These are phyloP conservation scores for Drosophila takahashii DNA, from an alignment of 1,140 invertebrate species.

Conservation along the genomic window DNA sequence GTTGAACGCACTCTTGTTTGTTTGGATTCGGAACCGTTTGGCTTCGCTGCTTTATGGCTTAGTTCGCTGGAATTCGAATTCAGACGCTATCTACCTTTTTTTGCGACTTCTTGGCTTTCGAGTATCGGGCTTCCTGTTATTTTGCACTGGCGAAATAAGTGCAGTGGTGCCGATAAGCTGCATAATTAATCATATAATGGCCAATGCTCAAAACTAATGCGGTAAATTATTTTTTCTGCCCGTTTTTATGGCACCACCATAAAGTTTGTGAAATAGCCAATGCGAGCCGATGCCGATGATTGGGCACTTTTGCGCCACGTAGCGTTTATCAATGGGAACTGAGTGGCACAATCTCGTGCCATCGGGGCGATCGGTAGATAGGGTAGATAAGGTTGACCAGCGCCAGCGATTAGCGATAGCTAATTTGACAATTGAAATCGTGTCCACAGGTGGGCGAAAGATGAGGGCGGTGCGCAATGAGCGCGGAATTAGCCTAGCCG, in stretches of 20 bases:
- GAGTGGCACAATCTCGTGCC: constrained; percentile 34
- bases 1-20: constrained; percentile 56
- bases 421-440: constrained; percentile 59
- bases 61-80: constrained; percentile 40
- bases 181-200: constrained; percentile 54
- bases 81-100: constrained; percentile 20
- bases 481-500: constrained; percentile 43
- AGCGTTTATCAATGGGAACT: constrained; percentile 56
- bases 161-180: constrained; percentile 37
- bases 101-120: constrained; percentile 2
- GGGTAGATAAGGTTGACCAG: constrained; percentile 3
- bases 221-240: background rate
- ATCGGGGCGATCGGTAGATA: constrained; percentile 34
- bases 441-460: background rate
- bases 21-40: constrained; percentile 29
- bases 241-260: constrained; percentile 43
- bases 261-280: constrained; percentile 38
- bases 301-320: constrained; percentile 44
- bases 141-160: constrained; percentile 37
- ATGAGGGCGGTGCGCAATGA: constrained; percentile 35
- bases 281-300: constrained; percentile 32
- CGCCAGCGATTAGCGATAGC: constrained; percentile 35
- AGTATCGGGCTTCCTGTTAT: constrained; percentile 50
- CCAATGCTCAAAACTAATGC: constrained; percentile 15
- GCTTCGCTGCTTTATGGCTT: constrained; percentile 38